Evolutionary conservation across 1,140 invertebrate genomes (phyloP).

Genomic region (Psix sp.): DNA sequence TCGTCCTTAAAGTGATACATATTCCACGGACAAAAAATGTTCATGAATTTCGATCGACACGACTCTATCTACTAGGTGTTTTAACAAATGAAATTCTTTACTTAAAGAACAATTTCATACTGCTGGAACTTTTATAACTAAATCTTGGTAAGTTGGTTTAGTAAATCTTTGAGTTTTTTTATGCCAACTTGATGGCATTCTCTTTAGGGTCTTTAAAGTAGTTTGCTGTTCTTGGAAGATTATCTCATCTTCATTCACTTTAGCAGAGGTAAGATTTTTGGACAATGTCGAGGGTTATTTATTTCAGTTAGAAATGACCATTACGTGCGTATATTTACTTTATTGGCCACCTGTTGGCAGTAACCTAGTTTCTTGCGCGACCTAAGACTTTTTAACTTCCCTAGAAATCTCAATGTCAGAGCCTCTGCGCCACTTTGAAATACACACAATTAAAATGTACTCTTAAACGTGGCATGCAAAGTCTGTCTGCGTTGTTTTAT

Average conservation of each 20-base stretch:
- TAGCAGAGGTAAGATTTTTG: slow-evolving; percentile 39
- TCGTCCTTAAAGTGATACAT: slow-evolving; percentile 26
- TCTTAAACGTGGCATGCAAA: slow-evolving; percentile 42
- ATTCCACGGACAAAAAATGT: slow-evolving; percentile 23
- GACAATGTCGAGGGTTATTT: slow-evolving; percentile 33
- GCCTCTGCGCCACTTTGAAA: slow-evolving; percentile 46
- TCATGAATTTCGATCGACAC: slow-evolving; percentile 18
- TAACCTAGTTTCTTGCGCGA: slow-evolving; percentile 73
- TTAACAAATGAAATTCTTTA: no score
- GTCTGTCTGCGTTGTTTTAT: slow-evolving; percentile 45
- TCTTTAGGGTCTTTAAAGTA: no score
- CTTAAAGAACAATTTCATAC: no score
- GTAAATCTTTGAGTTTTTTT: no score
- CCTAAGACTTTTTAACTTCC: slow-evolving; percentile 72
- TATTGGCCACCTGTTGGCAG: slow-evolving; percentile 74
- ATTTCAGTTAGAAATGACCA: slow-evolving; percentile 66
- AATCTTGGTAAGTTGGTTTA: no score
- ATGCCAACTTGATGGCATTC: no score
- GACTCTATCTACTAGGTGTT: no score
- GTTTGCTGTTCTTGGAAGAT: no score
- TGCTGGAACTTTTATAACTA: no score
- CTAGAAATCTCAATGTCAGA: slow-evolving; percentile 60
- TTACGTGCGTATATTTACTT: slow-evolving; percentile 76
- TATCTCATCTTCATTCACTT: no score
- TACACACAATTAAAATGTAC: slow-evolving; percentile 59